phyloP scores from a whole-genome alignment of 2,797 vertebrate genomes.

The Crenichthys baileyi region DNA sequence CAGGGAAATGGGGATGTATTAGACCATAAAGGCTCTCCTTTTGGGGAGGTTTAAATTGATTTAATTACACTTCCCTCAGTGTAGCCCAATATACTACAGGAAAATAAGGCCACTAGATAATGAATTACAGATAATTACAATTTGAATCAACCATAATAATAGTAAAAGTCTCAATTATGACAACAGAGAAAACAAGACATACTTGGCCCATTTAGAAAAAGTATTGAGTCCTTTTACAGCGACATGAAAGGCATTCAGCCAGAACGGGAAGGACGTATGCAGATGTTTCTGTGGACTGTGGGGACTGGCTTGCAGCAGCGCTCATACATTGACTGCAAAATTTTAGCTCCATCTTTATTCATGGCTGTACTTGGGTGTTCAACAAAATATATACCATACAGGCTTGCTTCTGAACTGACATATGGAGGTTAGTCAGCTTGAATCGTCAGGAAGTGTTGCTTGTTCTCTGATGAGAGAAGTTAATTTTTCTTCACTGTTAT shows the following conservation, averaged over 20 bases:
- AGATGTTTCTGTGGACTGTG: constrained; percentile 64
- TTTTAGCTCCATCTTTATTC: constrained; percentile 50
- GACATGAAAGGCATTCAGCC: constrained; percentile 47
- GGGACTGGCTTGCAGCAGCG: constrained; percentile 53
- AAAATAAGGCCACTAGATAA: not conserved
- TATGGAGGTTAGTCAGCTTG: not conserved
- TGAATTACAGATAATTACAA: not conserved
- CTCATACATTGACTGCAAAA: constrained; percentile 63
- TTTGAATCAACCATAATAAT: not conserved
- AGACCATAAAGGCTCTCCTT: not conserved
- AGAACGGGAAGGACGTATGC: constrained; percentile 48
- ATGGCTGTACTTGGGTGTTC: constrained; percentile 23
- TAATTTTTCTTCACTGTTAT: constrained; percentile 21
- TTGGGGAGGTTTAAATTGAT: not conserved
- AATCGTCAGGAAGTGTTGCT: not conserved
- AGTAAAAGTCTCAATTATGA: not conserved
- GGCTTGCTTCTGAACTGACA: not conserved
- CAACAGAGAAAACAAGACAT: constrained; percentile 32
- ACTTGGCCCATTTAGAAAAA: constrained; percentile 23
- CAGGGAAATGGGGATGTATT: not conserved
- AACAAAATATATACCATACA: not conserved
- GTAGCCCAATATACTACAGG: not conserved
- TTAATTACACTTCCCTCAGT: not conserved
- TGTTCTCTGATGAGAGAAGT: constrained; percentile 1
- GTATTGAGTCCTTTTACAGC: constrained; percentile 21